These are phyloP conservation scores for Lepidurus couesii DNA, from an alignment of 1,140 invertebrate genomes.

Conservation along the genomic window DNA sequence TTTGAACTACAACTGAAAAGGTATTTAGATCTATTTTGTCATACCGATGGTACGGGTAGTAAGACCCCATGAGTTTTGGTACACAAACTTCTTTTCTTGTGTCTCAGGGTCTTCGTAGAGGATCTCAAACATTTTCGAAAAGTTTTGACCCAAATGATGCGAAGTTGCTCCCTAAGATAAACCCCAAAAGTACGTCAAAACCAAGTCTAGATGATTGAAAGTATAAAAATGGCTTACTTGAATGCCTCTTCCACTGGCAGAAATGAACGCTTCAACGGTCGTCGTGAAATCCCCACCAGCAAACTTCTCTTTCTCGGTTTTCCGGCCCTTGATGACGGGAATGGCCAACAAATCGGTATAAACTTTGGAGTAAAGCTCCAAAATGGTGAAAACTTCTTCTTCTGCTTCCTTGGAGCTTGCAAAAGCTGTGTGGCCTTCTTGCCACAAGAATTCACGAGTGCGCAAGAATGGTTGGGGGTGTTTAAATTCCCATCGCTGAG, in stretches of 20 bases:
- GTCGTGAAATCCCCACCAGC: slow-evolving; percentile 97
- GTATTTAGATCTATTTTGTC: slow-evolving; percentile 36
- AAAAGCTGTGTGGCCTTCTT: slow-evolving; percentile 97
- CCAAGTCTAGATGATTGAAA: not conserved
- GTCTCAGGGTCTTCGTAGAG: slow-evolving; percentile 87
- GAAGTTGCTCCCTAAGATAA: slow-evolving; percentile 77
- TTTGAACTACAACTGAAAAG: not conserved
- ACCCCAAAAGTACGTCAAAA: not conserved
- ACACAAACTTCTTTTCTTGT: slow-evolving; percentile 81
- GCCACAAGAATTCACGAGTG: slow-evolving; percentile 98
- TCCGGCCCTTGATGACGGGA: slow-evolving; percentile 89
- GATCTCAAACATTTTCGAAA: slow-evolving; percentile 99
- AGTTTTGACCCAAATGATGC: slow-evolving; percentile 97
- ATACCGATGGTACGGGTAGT: slow-evolving; percentile 89
- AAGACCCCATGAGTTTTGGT: slow-evolving; percentile 97
- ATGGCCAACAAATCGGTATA: slow-evolving; percentile 92
- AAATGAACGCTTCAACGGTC: slow-evolving; percentile 92
- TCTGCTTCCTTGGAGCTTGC: slow-evolving; percentile 74
- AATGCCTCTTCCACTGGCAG: slow-evolving; percentile 88
- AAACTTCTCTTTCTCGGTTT: slow-evolving; percentile 99
- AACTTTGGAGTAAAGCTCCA: slow-evolving; percentile 78
- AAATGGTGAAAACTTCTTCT: slow-evolving; percentile 74
- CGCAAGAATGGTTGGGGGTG: slow-evolving; percentile 97
- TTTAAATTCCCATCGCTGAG: slow-evolving; percentile 98
- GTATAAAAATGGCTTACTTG: slow-evolving; percentile 53